Conservation (phyloP, 2,888 invertebrate genomes). For the Serripes groenlandicus region DNA sequence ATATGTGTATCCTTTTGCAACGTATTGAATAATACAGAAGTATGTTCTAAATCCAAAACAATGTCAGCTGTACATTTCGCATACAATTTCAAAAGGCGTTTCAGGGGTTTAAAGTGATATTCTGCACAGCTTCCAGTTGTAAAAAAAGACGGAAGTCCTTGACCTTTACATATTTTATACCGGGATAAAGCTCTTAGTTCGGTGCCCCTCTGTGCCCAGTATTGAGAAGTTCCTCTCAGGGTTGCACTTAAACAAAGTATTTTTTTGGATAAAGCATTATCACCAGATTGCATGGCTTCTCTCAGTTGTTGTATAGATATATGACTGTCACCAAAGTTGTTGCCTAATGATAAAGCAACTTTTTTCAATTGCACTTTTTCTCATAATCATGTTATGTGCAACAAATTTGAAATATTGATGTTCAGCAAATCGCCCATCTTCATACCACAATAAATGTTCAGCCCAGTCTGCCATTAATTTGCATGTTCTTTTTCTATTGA, state of each 20-base stretch:
- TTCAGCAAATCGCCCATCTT: constrained; percentile 57
- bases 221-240: constrained; percentile 58
- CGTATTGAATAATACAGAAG: constrained; percentile 50
- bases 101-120: constrained; percentile 69
- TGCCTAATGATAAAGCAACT: constrained; percentile 63
- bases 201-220: constrained; percentile 56
- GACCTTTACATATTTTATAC: constrained; percentile 55
- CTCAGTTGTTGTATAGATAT: constrained; percentile 58
- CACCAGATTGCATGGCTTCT: constrained; percentile 49
- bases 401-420: constrained; percentile 68
- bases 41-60: constrained; percentile 44
- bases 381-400: constrained; percentile 65
- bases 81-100: constrained; percentile 58
- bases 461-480: constrained; percentile 63
- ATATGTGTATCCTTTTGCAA: constrained; percentile 69
- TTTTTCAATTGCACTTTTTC: constrained; percentile 62
- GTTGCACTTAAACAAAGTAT: constrained; percentile 59
- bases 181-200: constrained; percentile 56
- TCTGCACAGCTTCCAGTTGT: constrained; percentile 73
- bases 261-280: constrained; percentile 50
- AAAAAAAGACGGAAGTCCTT: constrained; percentile 68
- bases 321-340: constrained; percentile 64
- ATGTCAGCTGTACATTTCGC: constrained; percentile 45
- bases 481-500: constrained; percentile 52
- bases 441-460: constrained; percentile 63